Base-by-base conservation (phyloP, 2,113 vertebrate species). In the Petrocephalus zakoni region DNA sequence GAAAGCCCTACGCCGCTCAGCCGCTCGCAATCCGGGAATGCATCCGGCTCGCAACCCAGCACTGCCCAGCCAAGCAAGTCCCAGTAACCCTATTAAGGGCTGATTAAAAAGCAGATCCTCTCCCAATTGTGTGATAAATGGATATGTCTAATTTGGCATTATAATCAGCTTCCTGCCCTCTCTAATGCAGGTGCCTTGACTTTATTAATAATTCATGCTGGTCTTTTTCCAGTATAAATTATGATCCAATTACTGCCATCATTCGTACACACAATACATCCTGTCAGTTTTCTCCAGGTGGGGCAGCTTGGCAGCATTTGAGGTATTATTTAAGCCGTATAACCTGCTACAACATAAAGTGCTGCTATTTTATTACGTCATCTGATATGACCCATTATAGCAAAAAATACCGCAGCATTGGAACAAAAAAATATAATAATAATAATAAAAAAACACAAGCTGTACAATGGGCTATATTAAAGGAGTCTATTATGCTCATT, bases 141-240 rank as follows among this genome's bases (percentile, higher is more conserved):
- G 72, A 90, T 51, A 86, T 46, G 85, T 51, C 89, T 88, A 51
- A 61, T 88, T 91, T 87, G 56, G 91, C 85, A 88, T 88, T 83
- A 84, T 87, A 89, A 91, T 89, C 51, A 82, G 87, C 58, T 51
- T 25, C 42, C 49, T 78, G n/a, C n/a, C 49, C 64, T 22, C 82
- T 86, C 81, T 64, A 78, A 91, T 90, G 86, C 86, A 86, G 72
- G 61, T 51, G 87, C 87, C 88, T 29, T 58, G 85, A 88, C 83
- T 81, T 92, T 85, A 90, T 92, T 92, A 90, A 90, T 91, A 83
- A 93, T 93, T 90, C 90, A 92, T 89, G 78, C 56, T 42, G 58
- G 84, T 87, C 75, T 87, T 86, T 86, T 86, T 88, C 86, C 68
- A 90, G 88, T 90, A 87, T 90, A 88, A 88, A 90, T 29, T 61